Conservation (phyloP, 2,888 invertebrate genomes). For the Eupithecia insigniata region DNA sequence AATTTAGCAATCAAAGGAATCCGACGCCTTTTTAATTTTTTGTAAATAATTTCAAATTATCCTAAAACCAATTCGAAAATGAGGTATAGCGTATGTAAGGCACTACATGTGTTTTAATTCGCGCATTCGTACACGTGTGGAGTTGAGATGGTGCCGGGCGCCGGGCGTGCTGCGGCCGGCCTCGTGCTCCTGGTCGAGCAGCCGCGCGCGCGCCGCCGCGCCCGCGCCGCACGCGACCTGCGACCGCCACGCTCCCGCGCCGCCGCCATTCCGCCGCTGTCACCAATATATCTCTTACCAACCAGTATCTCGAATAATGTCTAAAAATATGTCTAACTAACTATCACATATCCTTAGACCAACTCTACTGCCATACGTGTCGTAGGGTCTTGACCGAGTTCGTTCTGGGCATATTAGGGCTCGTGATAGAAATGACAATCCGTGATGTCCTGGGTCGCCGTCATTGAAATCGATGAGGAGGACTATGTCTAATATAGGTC, state of each 20-base stretch:
- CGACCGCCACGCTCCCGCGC: slow-evolving; percentile 39
- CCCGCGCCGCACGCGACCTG: slow-evolving; percentile 46
- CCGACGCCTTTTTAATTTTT: too few relatives aligned
- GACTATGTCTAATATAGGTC: too few relatives aligned
- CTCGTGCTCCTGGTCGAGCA: slow-evolving; percentile 80
- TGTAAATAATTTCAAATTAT: background rate
- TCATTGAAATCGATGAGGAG: too few relatives aligned
- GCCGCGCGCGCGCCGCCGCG: slow-evolving; percentile 71
- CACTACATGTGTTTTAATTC: slow-evolving; percentile 24
- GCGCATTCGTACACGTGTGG: slow-evolving; percentile 55
- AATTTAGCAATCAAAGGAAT: too few relatives aligned
- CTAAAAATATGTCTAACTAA: background rate
- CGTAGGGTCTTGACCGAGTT: too few relatives aligned
- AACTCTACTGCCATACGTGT: too few relatives aligned
- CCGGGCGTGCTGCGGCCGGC: slow-evolving; percentile 82
- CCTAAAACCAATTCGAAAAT: background rate
- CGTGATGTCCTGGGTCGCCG: too few relatives aligned
- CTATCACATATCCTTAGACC: too few relatives aligned
- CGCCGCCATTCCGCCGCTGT: slow-evolving; percentile 56
- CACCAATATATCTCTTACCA: slow-evolving; percentile 22
- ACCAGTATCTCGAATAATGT: background rate
- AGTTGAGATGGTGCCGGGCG: slow-evolving; percentile 59
- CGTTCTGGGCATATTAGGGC: too few relatives aligned
- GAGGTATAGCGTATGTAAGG: background rate
- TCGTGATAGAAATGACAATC: too few relatives aligned